These are phyloP conservation scores for Xenopus borealis DNA, from an alignment of 2,113 vertebrate species.

Conservation along the genomic window DNA sequence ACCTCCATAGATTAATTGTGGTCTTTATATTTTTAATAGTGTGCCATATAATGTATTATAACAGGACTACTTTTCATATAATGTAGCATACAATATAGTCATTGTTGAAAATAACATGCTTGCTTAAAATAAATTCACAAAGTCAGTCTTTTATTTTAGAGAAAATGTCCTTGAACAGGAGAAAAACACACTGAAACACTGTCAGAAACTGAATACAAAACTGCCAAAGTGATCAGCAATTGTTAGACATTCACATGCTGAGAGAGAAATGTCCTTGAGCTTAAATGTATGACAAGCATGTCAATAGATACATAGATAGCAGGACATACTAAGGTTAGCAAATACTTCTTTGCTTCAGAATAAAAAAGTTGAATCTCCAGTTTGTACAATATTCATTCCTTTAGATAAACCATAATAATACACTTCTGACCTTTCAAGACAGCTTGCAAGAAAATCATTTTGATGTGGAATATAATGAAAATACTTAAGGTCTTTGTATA, in stretches of 20 bases:
- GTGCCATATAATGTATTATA: too few species aligned
- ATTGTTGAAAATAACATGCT: background rate
- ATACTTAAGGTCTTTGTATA: constrained; percentile 33
- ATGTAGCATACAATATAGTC: background rate
- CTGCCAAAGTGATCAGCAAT: constrained; percentile 44
- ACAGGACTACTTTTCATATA: background rate
- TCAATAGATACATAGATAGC: constrained; percentile 43
- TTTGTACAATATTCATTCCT: constrained; percentile 20
- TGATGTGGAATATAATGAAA: constrained; percentile 40
- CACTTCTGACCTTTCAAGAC: constrained; percentile 39
- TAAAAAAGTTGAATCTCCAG: constrained; percentile 10
- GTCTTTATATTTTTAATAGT: too few species aligned
- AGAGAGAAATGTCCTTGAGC: constrained; percentile 41
- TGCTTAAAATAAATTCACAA: constrained; percentile 11
- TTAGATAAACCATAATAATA: constrained; percentile 33
- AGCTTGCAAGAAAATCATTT: constrained; percentile 26
- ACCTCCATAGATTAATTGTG: too few species aligned
- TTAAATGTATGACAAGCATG: constrained; percentile 36
- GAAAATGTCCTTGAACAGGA: constrained; percentile 37
- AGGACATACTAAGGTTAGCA: constrained; percentile 23
- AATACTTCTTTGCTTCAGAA: constrained; percentile 12
- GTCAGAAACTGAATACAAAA: constrained; percentile 42
- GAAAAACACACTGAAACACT: constrained; percentile 24
- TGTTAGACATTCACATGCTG: constrained; percentile 39
- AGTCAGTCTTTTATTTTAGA: constrained; percentile 31